Evolutionary conservation across 2,888 invertebrate species (phyloP), one percentile per base, ranked within the genome.

Genomic region (Andrena camellia): DNA sequence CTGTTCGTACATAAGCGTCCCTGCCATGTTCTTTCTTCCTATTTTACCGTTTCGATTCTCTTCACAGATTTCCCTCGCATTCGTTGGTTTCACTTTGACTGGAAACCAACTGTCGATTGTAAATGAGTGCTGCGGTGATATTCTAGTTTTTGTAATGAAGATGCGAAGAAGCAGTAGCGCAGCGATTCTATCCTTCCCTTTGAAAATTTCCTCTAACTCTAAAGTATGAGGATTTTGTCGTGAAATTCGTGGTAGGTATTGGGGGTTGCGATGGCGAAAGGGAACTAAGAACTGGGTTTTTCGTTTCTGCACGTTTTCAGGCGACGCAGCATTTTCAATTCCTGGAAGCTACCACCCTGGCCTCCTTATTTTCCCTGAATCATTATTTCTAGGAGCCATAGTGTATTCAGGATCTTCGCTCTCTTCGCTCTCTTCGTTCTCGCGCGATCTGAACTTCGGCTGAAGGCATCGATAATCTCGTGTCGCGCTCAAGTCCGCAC

Each of bases 381-480:
- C 62, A 52, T 50, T 71, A 62, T 71, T 50, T 52, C 17, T 23
- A n/a, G 17, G 20, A 54, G 52, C 7, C 23, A 23, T 70, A 76
- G 42, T 71, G 63, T 54, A 57, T 63, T 68, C 71, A 62, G 23
- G 33, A 33, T 17, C 31, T 64, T 59, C 31, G 26, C 33, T 64
- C 69, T 17, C 31, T 64, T 59, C 31, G 26, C 33, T 64, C 69
- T 42, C 33, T 59, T 72, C 69, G 42, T 52, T 31, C 52, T 26
- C 50, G 13, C 8, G 8, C 68, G 52, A 62, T 70, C 50, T 78
- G 23, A 66, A 52, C 57, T 63, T 70, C 54, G 69, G 76, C 67
- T 77, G 74, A 74, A 75, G 83, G 82, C 84, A 81, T 79, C 78
- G 70, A 84, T 91, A 90, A 87, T 88, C 89, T 87, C 80, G 71